Evolutionary conservation across 2,888 invertebrate species (phyloP), one percentile per base, ranked within the genome.

Genomic region (Ceramica pisi): DNA sequence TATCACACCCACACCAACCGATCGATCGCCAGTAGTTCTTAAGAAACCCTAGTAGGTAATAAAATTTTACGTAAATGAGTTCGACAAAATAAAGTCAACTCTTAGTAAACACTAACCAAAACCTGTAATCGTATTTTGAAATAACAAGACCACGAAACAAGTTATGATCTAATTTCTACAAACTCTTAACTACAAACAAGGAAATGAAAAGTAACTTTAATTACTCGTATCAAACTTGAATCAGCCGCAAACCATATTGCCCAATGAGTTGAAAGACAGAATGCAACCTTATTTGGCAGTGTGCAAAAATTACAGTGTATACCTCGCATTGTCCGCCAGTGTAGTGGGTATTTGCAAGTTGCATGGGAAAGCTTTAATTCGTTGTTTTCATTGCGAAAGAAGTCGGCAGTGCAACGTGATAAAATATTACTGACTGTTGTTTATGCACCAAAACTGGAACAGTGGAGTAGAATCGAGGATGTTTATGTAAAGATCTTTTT

Each of bases 301-400:
- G 73, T 78, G 75, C 80, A 83, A 83, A 82, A 75, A 85, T 82
- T 71, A 83, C 75, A 81, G 81, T 82, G 86, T 80, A 69, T 71
- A 70, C 67, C 38, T 82, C 50, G 26, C 62, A 79, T 81, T 85
- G 87, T 78, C 86, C 82, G 79, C 77, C 64, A 81, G 76, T 87
- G 81, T 77, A 85, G 38, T 16, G 55, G 21, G 67, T 64, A 46
- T 78, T 80, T 48, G 70, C 75, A 82, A 64, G 71, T 72, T 80
- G 53, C 81, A 81, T 84, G 88, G 82, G 86, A 87, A 87, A 82
- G 74, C 68, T 68, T 80, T 81, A 80, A 83, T 85, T 77, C 63
- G 70, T 66, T 65, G 66, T 87, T 87, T 86, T 73, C 61, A 79
- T 86, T 86, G 63, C 76, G 65, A 69, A 79, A 81, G 70, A 70